Base-by-base conservation (phyloP, 2,113 vertebrate species). In the Podiceps cristatus region DNA sequence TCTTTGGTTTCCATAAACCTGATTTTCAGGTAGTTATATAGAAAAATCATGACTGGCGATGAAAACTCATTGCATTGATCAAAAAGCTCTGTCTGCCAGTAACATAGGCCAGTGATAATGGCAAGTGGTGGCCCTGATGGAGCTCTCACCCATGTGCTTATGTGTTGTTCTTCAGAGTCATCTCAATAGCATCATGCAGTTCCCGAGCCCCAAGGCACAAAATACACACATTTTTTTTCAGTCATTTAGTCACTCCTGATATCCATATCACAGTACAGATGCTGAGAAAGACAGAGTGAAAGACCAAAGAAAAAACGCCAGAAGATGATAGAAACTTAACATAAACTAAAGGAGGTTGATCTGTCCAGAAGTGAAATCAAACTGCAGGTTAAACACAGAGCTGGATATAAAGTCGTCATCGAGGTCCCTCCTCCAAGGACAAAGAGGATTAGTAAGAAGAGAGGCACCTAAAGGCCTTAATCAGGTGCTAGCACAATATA, bases 191-290 rank as follows among this genome's bases (percentile, higher is more conserved):
- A 22, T 50, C 37, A 45, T 63, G 79, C 55, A 74, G 73, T 24
- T 87, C n/a, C 47, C 81, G 42, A 87, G n/a, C 47, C 37, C n/a
- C 50, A 53, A 74, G 18, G 29, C 68, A 93, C 25, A 78, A 93
- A 91, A 85, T 9, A 71, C 12, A 37, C 7, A 52, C 9, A 29
- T 29, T 40, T 83, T 74, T 37, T 75, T 89, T 62, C 40, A 56
- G 47, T 64, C 3, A 2, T 7, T n/a, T 10, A 55, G 19, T 64
- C 8, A 73, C 66, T 64, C 37, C 24, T 86, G 28, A 25, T 47
- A 66, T n/a, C 37, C 24, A 10, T 45, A 53, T 45, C 24, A 74
- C 9, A 55, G 45, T 16, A 56, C 31, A 88, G 47, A 23, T 4
- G 11, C 60, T 52, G 47, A 75, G 64, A 88, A 78, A 67, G 64